A percentile compares a stretch with the other conserved stretches of the same genome.
phyloP scores from a whole-genome alignment of 2,797 vertebrate species.

The Pagetopsis macropterus region DNA sequence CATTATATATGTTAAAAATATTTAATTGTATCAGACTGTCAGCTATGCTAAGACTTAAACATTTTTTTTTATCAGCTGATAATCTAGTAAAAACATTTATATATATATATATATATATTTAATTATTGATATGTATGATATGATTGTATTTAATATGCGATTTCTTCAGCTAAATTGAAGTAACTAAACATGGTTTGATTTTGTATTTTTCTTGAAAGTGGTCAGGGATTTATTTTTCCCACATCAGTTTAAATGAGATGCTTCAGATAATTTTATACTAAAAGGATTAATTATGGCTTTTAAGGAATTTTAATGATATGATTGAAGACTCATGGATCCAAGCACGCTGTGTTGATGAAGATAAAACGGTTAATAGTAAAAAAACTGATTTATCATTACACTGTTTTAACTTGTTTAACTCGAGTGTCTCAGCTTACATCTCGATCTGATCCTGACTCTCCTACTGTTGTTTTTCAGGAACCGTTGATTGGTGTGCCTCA shows the following conservation, averaged over 20 bases:
- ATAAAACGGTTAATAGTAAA: conserved; percentile 8
- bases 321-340: conserved; percentile 7
- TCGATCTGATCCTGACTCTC: conserved; percentile 42
- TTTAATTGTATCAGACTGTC: not conserved
- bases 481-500: conserved; percentile 76
- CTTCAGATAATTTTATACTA: conserved; percentile 22
- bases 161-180: not conserved
- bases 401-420: not conserved
- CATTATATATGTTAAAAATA: not conserved
- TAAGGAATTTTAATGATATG: conserved; percentile 27
- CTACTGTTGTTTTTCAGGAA: conserved; percentile 75
- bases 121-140: not conserved
- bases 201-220: conserved; percentile 17
- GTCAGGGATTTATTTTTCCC: not conserved
- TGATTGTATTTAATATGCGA: not conserved
- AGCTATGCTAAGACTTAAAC: not conserved
- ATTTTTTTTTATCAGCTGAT: not conserved
- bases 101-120: too few relatives aligned
- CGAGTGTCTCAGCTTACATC: conserved; percentile 20
- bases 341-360: conserved; percentile 10
- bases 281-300: conserved; percentile 9
- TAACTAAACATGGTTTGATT: conserved; percentile 15
- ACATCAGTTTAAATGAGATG: conserved; percentile 11
- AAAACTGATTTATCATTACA: not conserved
- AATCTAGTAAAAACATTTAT: not conserved